Evolutionary conservation across 2,888 invertebrate genomes (phyloP), one percentile per base, ranked within the genome.

Genomic region (Lottia scabra): DNA sequence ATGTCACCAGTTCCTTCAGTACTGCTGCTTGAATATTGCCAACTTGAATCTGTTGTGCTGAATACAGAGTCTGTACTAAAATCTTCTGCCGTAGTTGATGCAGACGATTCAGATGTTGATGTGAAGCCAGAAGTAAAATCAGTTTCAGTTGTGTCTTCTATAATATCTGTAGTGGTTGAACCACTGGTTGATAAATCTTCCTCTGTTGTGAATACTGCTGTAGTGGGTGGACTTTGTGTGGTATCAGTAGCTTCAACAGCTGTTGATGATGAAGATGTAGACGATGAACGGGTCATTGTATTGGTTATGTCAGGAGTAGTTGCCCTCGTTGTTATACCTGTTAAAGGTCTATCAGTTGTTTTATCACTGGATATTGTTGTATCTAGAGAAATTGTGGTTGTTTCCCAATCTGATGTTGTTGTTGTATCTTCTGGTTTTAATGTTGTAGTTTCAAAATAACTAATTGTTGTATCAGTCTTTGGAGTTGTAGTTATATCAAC

Each of bases 11-110:
- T 38, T 38, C 38, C 8, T 38, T 38, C 38, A 38, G 38, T 38
- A 10, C 38, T 38, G 38, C 38, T 38, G 38, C 38, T 38, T 5
- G 38, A 38, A 38, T 38, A 38, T 38, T 38, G 38, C 38, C 5
- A 38, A 38, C 38, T 38, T 56, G 65, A 65, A 26, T 65, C 70
- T 70, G 70, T 27, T 30, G 26, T 38, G 70, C 56, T 64, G 38
- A 65, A 70, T 56, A 70, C 23, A 63, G 30, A 38, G 38, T 10
- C 38, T 38, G 38, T 38, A 10, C 38, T 38, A 46, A 48, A 27
- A n/a, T n/a, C 62, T 12, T 27, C 43, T 3, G 63, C 15, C 1
- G 15, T 45, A 1, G 44, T 27, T 27, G 67, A n/a, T 13, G 67
- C 19, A 23, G 70, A 38, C 8, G 43, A 27, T 10, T 48, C 26